Percentiles rank a stretch among this genome's conserved stretches.
phyloP scores from a whole-genome alignment of 1,140 invertebrate genomes.

The Micrasema minimum region DNA sequence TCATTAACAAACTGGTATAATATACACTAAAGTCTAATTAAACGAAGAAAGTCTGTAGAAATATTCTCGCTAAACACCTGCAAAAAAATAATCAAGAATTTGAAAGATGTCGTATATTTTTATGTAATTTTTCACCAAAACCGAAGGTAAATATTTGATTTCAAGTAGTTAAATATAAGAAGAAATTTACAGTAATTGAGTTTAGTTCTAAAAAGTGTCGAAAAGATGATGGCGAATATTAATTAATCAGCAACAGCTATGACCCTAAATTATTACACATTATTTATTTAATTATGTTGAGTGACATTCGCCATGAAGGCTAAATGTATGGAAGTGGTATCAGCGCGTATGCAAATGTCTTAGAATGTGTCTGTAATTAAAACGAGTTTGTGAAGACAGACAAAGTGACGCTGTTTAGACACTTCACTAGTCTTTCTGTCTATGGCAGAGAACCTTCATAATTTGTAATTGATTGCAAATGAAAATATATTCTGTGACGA shows the following conservation, averaged over 20 bases:
- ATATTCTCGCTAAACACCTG: conserved; percentile 27
- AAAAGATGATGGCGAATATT: no score
- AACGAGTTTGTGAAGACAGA: conserved; percentile 19
- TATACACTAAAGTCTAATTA: background rate
- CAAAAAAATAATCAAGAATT: conserved; percentile 15
- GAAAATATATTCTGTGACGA: no score
- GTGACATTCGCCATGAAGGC: conserved; percentile 14
- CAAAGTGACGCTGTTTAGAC: conserved; percentile 6
- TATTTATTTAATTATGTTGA: no score
- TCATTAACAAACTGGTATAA: no score
- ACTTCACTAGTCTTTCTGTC: background rate
- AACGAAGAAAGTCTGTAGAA: background rate
- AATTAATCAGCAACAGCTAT: no score
- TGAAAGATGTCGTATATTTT: background rate
- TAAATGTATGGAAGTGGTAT: conserved; percentile 8
- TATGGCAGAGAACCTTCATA: no score
- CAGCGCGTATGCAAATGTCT: conserved; percentile 22
- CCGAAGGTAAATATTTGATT: no score
- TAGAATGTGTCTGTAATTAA: conserved; percentile 25
- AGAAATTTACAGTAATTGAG: no score
- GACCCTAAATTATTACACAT: no score
- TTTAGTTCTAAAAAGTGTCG: no score
- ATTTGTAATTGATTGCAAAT: no score
- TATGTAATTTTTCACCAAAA: conserved; percentile 22
- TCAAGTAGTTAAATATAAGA: no score